Evolutionary conservation across 2,888 invertebrate genomes (phyloP).

Genomic region (Morpho helenor): DNA sequence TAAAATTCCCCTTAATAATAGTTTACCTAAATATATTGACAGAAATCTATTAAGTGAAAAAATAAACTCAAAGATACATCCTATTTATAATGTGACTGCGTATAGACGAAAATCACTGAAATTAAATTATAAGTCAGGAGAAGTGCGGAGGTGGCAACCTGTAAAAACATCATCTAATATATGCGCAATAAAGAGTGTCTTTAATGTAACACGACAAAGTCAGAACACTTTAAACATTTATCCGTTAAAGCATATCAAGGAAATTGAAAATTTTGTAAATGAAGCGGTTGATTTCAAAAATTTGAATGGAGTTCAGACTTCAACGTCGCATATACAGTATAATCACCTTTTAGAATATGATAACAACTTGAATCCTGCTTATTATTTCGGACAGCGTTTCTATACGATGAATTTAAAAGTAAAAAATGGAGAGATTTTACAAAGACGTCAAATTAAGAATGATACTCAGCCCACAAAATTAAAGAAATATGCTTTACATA

Average conservation of each 20-base stretch:
- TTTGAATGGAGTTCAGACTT: neutral
- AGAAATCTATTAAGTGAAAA: neutral
- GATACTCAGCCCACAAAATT: slow-evolving; percentile 3
- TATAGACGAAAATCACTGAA: no score
- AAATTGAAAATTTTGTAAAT: neutral
- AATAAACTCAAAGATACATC: no score
- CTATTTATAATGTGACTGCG: no score
- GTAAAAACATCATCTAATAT: neutral
- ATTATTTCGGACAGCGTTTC: slow-evolving; percentile 31
- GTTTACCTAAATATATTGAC: neutral
- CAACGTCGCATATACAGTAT: no score
- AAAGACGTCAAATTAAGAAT: slow-evolving; percentile 3
- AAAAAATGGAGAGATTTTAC: slow-evolving; percentile 10
- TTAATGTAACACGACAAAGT: neutral
- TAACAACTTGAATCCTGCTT: no score
- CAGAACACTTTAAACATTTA: neutral
- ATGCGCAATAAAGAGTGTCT: neutral
- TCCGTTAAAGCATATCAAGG: neutral
- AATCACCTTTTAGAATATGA: no score
- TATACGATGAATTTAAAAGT: slow-evolving; percentile 41
- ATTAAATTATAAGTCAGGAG: no score
- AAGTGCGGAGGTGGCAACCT: neutral
- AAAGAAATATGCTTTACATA: slow-evolving; percentile 3
- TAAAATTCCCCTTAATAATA: neutral
- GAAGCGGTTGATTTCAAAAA: neutral